Evolutionary conservation across 2,888 invertebrate genomes (phyloP).

Genomic region (Cantharis flavilabris): DNA sequence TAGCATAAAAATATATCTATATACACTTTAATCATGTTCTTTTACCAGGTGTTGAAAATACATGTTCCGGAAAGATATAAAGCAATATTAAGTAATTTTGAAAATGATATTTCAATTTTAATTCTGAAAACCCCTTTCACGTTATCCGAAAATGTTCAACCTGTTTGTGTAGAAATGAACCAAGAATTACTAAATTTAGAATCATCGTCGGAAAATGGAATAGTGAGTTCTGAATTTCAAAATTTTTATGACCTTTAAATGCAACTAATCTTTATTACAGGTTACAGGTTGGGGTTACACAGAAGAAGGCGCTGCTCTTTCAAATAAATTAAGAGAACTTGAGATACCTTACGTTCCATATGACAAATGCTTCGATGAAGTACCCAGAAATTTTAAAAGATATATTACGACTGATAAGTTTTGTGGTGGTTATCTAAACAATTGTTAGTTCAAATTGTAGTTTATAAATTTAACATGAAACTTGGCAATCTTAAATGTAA

Average conservation of each 20-base stretch:
- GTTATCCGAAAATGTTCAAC: slow-evolving; percentile 46
- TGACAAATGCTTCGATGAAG: not conserved
- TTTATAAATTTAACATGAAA: not conserved
- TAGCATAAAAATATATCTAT: not conserved
- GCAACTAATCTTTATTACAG: not conserved
- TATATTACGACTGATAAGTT: not conserved
- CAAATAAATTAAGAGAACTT: not conserved
- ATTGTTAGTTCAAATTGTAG: not conserved
- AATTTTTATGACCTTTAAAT: not conserved
- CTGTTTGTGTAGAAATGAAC: slow-evolving; percentile 48
- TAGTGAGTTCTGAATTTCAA: slow-evolving; percentile 35
- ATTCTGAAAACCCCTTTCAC: slow-evolving; percentile 40
- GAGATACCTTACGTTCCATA: not conserved
- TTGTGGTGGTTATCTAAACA: not conserved
- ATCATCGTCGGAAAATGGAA: slow-evolving; percentile 26
- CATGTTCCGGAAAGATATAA: slow-evolving; percentile 35
- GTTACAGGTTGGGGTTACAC: not conserved
- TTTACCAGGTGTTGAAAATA: slow-evolving; percentile 36
- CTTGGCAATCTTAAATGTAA: not conserved
- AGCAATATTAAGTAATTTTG: slow-evolving; percentile 37
- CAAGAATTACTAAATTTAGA: slow-evolving; percentile 22
- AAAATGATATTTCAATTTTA: slow-evolving; percentile 49
- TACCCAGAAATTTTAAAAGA: not conserved
- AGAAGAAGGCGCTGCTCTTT: not conserved
- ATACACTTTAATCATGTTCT: not conserved